phyloP scores from a whole-genome alignment of 1,140 invertebrate genomes.

The Drosophila lacteicornis region DNA sequence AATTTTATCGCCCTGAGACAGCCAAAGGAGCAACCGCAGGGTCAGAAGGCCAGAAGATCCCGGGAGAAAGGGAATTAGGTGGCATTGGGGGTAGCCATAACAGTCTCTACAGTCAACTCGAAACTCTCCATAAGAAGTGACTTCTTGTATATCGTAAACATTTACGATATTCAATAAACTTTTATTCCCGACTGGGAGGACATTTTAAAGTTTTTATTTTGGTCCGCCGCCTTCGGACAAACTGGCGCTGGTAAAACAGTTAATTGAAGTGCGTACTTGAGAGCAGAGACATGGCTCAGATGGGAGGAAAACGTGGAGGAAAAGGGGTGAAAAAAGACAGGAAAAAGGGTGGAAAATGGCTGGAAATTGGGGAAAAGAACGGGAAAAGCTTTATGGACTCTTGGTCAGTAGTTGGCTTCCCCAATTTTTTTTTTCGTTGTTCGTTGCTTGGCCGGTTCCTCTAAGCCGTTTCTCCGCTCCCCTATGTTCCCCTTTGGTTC shows the following conservation, averaged over 20 bases:
- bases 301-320: neutral
- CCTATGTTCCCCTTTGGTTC: neutral
- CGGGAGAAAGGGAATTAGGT: neutral
- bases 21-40: slow-evolving; percentile 9
- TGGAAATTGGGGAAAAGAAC: neutral
- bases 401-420: slow-evolving; percentile 40
- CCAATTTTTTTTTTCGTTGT: slow-evolving; percentile 2
- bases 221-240: slow-evolving; percentile 26
- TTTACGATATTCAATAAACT: slow-evolving; percentile 68
- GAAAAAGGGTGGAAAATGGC: neutral
- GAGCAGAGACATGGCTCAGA: slow-evolving; percentile 21
- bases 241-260: slow-evolving; percentile 53
- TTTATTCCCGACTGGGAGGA: slow-evolving; percentile 44
- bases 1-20: slow-evolving; percentile 35
- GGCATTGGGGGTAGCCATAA: slow-evolving; percentile 5
- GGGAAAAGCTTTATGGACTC: slow-evolving; percentile 44
- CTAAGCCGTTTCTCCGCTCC: slow-evolving; percentile 15
- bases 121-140: slow-evolving; percentile 50
- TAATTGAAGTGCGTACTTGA: slow-evolving; percentile 55
- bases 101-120: slow-evolving; percentile 40
- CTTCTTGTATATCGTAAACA: slow-evolving; percentile 74
- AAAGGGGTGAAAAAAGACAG: neutral
- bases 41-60: neutral
- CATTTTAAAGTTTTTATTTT: slow-evolving; percentile 46
- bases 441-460: slow-evolving; percentile 1